Conservation (phyloP, 2,888 invertebrate genomes). For the Agrochola circellaris region DNA sequence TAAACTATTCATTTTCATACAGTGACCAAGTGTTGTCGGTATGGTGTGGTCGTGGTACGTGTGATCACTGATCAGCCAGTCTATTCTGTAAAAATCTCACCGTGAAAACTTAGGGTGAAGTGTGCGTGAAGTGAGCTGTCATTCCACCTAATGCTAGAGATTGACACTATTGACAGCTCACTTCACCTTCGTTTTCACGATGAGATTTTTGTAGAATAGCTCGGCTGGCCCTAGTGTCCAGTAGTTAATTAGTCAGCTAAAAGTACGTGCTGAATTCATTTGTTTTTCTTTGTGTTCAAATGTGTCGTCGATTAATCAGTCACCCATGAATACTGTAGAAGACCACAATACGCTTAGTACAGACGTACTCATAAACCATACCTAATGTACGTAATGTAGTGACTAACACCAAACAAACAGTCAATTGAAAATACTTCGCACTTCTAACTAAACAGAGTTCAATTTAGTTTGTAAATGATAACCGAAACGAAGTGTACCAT, state of each 20-base stretch:
- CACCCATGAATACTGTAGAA: not conserved
- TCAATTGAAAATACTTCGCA: conserved; percentile 44
- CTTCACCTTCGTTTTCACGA: too few relatives aligned
- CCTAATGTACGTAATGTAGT: conserved; percentile 32
- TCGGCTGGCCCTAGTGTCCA: not conserved
- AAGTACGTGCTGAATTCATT: not conserved
- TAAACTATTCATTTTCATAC: too few relatives aligned
- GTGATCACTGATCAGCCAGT: too few relatives aligned
- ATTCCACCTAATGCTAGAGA: too few relatives aligned
- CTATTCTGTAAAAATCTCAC: too few relatives aligned
- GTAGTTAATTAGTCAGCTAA: not conserved
- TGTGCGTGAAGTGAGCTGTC: too few relatives aligned
- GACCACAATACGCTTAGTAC: conserved; percentile 13
- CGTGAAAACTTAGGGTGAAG: too few relatives aligned
- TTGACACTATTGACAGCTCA: too few relatives aligned
- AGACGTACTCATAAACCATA: conserved; percentile 27
- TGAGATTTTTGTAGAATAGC: too few relatives aligned
- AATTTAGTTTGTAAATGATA: conserved; percentile 21
- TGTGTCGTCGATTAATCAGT: not conserved
- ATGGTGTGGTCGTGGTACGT: too few relatives aligned
- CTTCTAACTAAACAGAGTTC: not conserved
- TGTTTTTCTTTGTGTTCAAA: conserved; percentile 19
- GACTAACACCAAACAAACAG: conserved; percentile 40
- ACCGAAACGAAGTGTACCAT: conserved; percentile 23
- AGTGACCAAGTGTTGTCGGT: too few relatives aligned